phyloP scores from a whole-genome alignment of 2,888 invertebrate species.

The Perithous albicinctus region DNA sequence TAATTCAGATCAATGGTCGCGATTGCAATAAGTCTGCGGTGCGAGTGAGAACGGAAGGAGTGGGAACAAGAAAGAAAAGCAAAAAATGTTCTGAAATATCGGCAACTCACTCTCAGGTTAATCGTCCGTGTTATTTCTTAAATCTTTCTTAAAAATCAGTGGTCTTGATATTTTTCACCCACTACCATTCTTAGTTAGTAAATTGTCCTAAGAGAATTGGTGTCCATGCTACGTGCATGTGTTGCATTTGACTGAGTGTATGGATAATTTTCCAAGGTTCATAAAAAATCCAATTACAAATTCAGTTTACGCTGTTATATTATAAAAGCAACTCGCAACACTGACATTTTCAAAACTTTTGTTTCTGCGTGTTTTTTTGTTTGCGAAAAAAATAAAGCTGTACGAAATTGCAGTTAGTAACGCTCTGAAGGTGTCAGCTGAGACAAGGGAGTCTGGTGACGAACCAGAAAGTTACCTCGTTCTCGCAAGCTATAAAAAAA shows the following conservation, averaged over 20 bases:
- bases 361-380: neutral
- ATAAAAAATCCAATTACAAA: neutral
- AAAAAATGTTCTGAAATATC: slow-evolving; percentile 64
- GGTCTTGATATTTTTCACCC: slow-evolving; percentile 29
- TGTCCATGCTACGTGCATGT: neutral
- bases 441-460: slow-evolving; percentile 54
- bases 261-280: too few relatives aligned
- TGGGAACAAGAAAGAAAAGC: slow-evolving; percentile 64
- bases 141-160: slow-evolving; percentile 64
- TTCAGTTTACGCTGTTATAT: neutral
- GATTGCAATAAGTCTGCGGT: slow-evolving; percentile 26
- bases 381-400: slow-evolving; percentile 39
- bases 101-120: slow-evolving; percentile 68
- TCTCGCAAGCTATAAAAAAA: slow-evolving; percentile 55
- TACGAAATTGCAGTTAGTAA: slow-evolving; percentile 32
- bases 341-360: neutral
- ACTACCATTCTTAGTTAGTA: neutral
- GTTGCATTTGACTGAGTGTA: neutral
- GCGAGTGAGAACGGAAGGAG: neutral
- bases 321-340: neutral
- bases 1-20: slow-evolving; percentile 49
- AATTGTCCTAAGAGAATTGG: slow-evolving; percentile 5
- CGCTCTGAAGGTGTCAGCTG: slow-evolving; percentile 17
- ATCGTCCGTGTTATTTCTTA: slow-evolving; percentile 71
- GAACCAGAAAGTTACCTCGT: slow-evolving; percentile 61